Base-by-base conservation (phyloP, 2,797 vertebrate species). In the Chaetodon trifasciatus region DNA sequence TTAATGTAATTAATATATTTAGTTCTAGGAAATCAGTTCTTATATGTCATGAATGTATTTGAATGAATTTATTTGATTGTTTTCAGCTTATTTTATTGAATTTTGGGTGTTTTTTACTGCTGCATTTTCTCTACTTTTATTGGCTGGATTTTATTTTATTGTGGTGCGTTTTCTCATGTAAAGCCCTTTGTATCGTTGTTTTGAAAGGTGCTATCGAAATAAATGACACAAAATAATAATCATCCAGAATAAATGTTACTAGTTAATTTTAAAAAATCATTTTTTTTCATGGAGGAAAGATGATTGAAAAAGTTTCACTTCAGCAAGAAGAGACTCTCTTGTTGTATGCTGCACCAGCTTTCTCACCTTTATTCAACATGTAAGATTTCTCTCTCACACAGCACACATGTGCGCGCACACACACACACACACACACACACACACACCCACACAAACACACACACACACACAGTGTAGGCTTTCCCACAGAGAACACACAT, bases 401-500 rank as follows among this genome's bases (percentile, higher is more conserved):
- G n/a, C n/a, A 28, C 3, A 28, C 28, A 28, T 3, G 28, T 3
- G 3, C 28, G 3, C 37, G 32, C 19, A 56, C 16, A 17, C 39
- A 50, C 64, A 49, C n/a, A n/a, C n/a, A n/a, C n/a, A n/a, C n/a
- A 28, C 24, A 70, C 17, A 46, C 56, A 67, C 68, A 77, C 50
- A 65, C 52, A 62, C 70, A 56, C 70, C 69, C 76, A 71, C 68
- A 79, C 62, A 64, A 28, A 40, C 53, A 63, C 68, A 63, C 37
- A 39, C 57, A 40, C 73, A 68, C 52, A 66, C 24, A 73, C 39
- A 32, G 12, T 21, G 28, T 23, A 79, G 28, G 1, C 3, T 21
- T 23, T 72, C 40, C 23, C 44, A 56, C 39, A 60, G 46, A 70
- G 32, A 75, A 50, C 79, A 83, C 67, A 76, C 62, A 8, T 74